Evolutionary conservation across 2,888 invertebrate genomes (phyloP).

Genomic region (Coleophora flavipennella): DNA sequence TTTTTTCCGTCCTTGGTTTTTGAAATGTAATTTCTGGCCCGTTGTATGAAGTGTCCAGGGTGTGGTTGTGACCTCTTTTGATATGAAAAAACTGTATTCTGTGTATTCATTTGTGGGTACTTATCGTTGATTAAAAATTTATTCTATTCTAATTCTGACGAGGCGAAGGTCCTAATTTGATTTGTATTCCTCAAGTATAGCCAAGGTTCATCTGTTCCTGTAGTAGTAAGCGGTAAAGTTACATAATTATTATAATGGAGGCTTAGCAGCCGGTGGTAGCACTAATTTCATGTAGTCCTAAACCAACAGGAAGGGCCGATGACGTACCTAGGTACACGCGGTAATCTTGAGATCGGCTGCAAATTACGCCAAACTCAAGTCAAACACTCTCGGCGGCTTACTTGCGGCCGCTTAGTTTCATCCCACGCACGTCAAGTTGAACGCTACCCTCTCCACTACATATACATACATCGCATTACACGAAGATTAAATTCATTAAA

Average conservation of each 20-base stretch:
- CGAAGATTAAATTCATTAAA: neutral
- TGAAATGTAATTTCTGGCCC: too few species aligned
- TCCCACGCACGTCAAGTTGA: too few species aligned
- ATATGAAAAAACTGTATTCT: too few species aligned
- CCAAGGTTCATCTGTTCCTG: constrained; percentile 6
- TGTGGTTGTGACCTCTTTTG: too few species aligned
- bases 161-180: too few species aligned
- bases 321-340: constrained; percentile 20
- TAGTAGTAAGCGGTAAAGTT: constrained; percentile 2
- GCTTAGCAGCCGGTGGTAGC: constrained; percentile 33
- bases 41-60: too few species aligned
- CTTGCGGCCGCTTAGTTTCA: constrained; percentile 20
- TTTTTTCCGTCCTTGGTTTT: too few species aligned
- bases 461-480: constrained; percentile 2
- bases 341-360: constrained; percentile 61
- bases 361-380: constrained; percentile 60
- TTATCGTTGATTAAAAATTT: too few species aligned
- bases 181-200: neutral
- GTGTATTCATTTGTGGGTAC: too few species aligned
- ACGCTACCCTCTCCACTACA: too few species aligned
- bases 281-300: constrained; percentile 58
- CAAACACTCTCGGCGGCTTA: constrained; percentile 41
- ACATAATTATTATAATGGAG: constrained; percentile 17
- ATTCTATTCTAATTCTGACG: too few species aligned
- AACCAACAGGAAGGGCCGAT: constrained; percentile 50